Base-by-base conservation (phyloP, 2,113 vertebrate species). In the Halichoerus grypus region DNA sequence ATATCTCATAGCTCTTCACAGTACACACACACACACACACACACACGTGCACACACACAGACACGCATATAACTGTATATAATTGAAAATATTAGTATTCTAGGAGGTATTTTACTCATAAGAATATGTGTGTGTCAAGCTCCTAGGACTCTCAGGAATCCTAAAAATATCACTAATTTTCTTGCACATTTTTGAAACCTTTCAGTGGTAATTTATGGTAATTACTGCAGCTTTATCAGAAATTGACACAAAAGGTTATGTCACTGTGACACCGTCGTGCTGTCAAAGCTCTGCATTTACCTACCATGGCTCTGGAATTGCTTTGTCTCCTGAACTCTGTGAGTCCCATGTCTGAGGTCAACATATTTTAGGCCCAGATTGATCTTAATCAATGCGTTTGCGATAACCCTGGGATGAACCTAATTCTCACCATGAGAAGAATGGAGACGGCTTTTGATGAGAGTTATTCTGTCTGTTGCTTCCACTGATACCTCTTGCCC, bases 151-250 rank as follows among this genome's bases (percentile, higher is more conserved):
- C 53, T 19, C 24, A 31, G 57, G 26, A 92, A 95, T 24, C 46
- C 94, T 97, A 93, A 97, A 97, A 98, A 91, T 97, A 97, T 88
- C 84, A 18, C 28, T 84, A 77, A 95, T 85, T 91, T 53, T 42
- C 92, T 96, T 10, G 36, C 36, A 86, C 51, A 49, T 83, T 86
- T 93, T 85, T 77, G 5, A 95, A 95, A 88, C 53, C 1, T 61
- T 49, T 95, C 88, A 72, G 7, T 85, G 88, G 36, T 97, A 98
- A 98, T 98, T 96, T 97, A 95, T 88, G 95, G 16, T 96, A 96
- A 97, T 97, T 93, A 84, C 42, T 28, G 15, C 94, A 67, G 53
- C 69, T 96, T 97, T 97, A 72, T 98, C 88, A 86, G 57, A 97
- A 96, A 21, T 86, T 96, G 96, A 97, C 95, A 97, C 18, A 77